Evolutionary conservation across 1,140 invertebrate genomes (phyloP).

Genomic region (Diuraphis noxia): DNA sequence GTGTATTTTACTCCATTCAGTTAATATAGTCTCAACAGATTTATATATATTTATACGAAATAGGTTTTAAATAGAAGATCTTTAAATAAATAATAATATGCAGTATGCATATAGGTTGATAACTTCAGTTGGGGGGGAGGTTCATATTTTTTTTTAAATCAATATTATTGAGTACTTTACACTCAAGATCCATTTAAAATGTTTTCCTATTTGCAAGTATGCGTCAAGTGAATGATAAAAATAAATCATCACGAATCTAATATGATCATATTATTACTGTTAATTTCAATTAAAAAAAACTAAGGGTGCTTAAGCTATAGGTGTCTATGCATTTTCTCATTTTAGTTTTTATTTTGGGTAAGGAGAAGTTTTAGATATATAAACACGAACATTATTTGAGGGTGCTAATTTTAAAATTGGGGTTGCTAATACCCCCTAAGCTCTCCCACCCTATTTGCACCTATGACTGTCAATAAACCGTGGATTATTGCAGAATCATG

Average conservation of each 20-base stretch:
- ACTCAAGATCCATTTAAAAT: no score
- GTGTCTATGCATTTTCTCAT: no score
- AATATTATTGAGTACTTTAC: not conserved
- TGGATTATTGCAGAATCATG: not conserved
- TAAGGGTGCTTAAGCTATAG: no score
- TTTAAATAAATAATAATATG: not conserved
- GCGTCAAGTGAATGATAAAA: not conserved
- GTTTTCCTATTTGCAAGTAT: not conserved
- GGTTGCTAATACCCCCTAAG: no score
- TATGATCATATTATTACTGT: no score
- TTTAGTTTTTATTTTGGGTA: no score
- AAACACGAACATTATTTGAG: no score
- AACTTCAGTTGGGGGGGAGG: not conserved
- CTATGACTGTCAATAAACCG: not conserved
- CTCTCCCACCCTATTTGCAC: no score
- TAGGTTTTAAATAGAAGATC: not conserved
- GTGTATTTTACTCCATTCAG: not conserved
- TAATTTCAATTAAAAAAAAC: no score
- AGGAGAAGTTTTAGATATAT: no score
- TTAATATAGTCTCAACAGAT: no score
- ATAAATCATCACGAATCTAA: not conserved
- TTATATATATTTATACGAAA: not conserved
- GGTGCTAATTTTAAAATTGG: no score
- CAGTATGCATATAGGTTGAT: not conserved
- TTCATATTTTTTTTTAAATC: not conserved